Evolutionary conservation across 2,888 invertebrate genomes (phyloP).

Genomic region (Scaptomyza caliginosa): DNA sequence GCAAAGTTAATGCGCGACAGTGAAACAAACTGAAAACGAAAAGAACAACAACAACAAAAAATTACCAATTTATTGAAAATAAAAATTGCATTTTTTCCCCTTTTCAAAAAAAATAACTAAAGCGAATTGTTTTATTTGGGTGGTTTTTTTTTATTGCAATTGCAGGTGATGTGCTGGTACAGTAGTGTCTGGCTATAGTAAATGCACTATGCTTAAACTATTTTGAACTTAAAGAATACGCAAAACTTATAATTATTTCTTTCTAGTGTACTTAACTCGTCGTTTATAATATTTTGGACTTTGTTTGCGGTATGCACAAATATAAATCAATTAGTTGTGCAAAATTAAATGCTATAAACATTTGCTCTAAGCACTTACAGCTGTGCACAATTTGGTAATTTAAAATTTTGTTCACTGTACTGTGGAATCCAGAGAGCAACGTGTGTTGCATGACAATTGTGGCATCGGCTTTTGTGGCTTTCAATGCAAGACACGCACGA

Average conservation of each 20-base stretch:
- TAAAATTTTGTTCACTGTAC: no score
- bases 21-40: slow-evolving; percentile 11
- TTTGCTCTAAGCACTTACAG: background rate
- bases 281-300: background rate
- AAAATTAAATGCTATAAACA: slow-evolving; percentile 6
- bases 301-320: background rate
- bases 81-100: slow-evolving; percentile 69
- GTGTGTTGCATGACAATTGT: slow-evolving; percentile 21
- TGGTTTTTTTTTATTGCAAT: background rate
- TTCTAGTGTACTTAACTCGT: background rate
- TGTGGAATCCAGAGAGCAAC: no score
- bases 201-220: no score
- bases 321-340: slow-evolving; percentile 1
- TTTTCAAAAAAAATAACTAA: slow-evolving; percentile 32
- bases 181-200: no score
- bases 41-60: slow-evolving; percentile 7
- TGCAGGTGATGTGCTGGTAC: no score
- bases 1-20: slow-evolving; percentile 20
- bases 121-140: background rate
- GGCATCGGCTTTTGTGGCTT: background rate
- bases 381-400: slow-evolving; percentile 14
- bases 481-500: background rate
- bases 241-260: no score
- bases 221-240: no score
- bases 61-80: slow-evolving; percentile 61